Percentiles rank a stretch among this genome's conserved stretches.
phyloP scores from a whole-genome alignment of 2,888 invertebrate species.

The Xiphydria camelus region DNA sequence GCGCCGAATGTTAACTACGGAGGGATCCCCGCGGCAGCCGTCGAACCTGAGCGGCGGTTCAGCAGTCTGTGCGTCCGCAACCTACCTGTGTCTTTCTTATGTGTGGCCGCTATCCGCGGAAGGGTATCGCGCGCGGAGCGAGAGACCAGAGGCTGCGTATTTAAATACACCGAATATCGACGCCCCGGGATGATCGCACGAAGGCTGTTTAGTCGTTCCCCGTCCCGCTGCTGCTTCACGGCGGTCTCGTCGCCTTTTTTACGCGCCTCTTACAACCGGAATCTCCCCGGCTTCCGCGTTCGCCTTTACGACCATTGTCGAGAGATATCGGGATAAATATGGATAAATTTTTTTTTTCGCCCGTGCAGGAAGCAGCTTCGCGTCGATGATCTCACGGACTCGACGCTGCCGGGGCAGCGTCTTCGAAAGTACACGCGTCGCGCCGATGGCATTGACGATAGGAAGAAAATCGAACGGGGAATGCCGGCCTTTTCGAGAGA shows the following conservation, averaged over 20 bases:
- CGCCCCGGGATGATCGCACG: constrained; percentile 29
- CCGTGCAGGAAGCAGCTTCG: constrained; percentile 4
- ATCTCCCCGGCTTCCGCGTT: constrained; percentile 44
- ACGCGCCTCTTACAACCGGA: constrained; percentile 44
- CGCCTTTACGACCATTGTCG: constrained; percentile 38
- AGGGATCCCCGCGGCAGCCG: too few relatives aligned
- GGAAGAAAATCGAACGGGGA: too few relatives aligned
- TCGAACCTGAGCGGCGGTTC: too few relatives aligned
- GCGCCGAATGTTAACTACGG: too few relatives aligned
- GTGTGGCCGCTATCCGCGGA: too few relatives aligned
- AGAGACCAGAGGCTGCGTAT: constrained; percentile 7
- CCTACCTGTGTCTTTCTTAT: not conserved
- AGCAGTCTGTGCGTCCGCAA: too few relatives aligned
- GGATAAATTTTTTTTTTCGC: constrained; percentile 16
- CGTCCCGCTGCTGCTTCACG: constrained; percentile 17
- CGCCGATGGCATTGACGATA: too few relatives aligned
- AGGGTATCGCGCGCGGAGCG: too few relatives aligned
- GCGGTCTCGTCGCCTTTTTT: constrained; percentile 19
- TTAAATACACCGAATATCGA: constrained; percentile 34
- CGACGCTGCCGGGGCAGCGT: too few relatives aligned
- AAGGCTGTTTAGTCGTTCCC: constrained; percentile 32
- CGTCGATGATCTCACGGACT: too few relatives aligned
- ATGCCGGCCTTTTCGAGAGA: too few relatives aligned
- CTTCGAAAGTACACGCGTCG: too few relatives aligned
- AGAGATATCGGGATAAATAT: constrained; percentile 32